Base-by-base conservation (phyloP, 2,888 invertebrate species). In the Bimastos eiseni region DNA sequence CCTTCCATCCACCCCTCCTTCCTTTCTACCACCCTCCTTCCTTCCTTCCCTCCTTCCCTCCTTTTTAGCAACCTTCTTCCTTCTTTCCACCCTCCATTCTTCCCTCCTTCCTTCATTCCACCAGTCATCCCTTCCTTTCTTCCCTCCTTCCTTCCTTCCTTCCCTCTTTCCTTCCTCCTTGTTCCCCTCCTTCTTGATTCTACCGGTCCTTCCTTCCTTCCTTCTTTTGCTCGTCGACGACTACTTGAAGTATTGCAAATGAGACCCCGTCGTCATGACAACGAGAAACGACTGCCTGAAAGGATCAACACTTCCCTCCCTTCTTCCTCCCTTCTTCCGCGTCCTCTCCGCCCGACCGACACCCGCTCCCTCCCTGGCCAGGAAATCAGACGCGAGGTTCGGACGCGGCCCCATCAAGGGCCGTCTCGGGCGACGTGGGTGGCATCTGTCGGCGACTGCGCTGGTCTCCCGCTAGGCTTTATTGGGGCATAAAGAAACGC, bases 191-290 rank as follows among this genome's bases (percentile, higher is more conserved):
- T 49, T 49, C 49, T 24, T 49, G n/a, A n/a, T n/a, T n/a, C n/a
- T n/a, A n/a, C n/a, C n/a, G n/a, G n/a, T 49, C 1, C 24, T 49
- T 24, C 49, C 24, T 49, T 49, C 49, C 49, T 49, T 49, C 24
- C 49, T 49, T 49, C 49, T 24, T 49, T 49, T 49, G 21, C 21
- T 70, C n/a, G 70, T 70, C 70, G 70, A 70, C 70, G 70, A n/a
- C n/a, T 8, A 70, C 70, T 70, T 70, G 70, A 70, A 86, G 21
- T 86, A 86, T 36, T 86, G 37, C 86, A 86, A 86, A 86, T 86
- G 86, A 86, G 86, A 86, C 34, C 84, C 86, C 21, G 86, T 86
- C 37, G 86, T 86, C 86, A 86, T 86, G 37, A 37, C 86, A 86
- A 86, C 70, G 70, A 70, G n/a, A 70, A 70, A 70, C 70, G 30